These are phyloP conservation scores for Alligator mississippiensis DNA, from an alignment of 2,113 vertebrate species.

Conservation along the genomic window DNA sequence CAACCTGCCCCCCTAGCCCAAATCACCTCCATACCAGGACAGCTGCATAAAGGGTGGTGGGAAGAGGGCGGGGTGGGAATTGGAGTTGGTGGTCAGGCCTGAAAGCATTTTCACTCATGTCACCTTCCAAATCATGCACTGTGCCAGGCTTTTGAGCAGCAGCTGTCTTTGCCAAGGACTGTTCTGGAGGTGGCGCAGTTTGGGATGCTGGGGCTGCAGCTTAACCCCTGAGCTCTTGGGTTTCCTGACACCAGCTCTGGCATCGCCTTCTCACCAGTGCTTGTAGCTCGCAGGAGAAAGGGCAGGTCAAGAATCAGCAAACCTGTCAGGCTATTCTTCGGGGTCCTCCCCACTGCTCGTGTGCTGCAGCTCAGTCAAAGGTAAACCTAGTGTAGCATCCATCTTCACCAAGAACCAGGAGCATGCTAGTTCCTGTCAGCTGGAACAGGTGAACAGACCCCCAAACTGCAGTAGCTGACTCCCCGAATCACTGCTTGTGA, in stretches of 20 bases:
- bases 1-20: not conserved
- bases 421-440: not conserved
- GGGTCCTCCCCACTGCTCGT: not conserved
- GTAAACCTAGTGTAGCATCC: not conserved
- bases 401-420: not conserved
- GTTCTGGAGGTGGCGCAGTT: not conserved
- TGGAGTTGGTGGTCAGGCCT: conserved; percentile 60
- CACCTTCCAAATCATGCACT: no score
- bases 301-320: not conserved
- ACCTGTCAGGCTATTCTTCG: not conserved
- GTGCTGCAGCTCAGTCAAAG: not conserved
- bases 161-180: not conserved
- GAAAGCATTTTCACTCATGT: not conserved
- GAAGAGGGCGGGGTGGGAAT: not conserved
- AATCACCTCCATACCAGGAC: not conserved
- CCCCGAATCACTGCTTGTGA: no score
- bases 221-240: not conserved
- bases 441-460: not conserved
- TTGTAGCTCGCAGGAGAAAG: not conserved
- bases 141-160: not conserved
- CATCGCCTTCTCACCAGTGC: not conserved
- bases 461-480: no score
- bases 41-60: no score
- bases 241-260: not conserved
- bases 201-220: not conserved